Percentiles rank a stretch among this genome's conserved stretches.
phyloP scores from a whole-genome alignment of 2,113 vertebrate species.

The Hyperoodon ampullatus region DNA sequence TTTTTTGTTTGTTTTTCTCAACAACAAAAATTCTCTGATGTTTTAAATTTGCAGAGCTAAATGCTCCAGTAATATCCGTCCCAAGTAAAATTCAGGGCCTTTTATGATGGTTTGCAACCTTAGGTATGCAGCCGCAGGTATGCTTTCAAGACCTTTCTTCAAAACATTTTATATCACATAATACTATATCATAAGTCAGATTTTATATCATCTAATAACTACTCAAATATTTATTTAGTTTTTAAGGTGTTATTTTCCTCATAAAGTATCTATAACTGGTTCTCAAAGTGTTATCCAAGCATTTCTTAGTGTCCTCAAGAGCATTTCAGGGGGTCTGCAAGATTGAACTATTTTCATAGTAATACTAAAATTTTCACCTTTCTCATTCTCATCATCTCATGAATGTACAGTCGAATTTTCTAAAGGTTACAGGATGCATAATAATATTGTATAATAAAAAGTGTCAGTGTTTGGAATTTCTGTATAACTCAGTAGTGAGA shows the following conservation, averaged over 20 bases:
- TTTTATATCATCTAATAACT: neutral
- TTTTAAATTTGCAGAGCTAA: neutral
- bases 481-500: neutral
- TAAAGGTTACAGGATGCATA: neutral
- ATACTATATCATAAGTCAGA: neutral
- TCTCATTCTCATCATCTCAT: neutral
- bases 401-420: neutral
- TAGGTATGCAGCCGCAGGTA: neutral
- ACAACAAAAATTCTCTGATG: neutral
- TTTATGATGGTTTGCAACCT: neutral
- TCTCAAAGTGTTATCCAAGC: neutral
- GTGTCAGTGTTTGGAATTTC: neutral
- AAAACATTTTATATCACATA: neutral
- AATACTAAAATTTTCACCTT: neutral
- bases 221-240: constrained; percentile 41
- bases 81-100: neutral
- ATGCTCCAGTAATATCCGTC: neutral
- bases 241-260: neutral
- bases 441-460: neutral
- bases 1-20: neutral
- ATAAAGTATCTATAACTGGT: neutral
- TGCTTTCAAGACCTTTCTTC: neutral
- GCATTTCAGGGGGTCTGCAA: neutral
- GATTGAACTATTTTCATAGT: neutral
- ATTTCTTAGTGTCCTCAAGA: neutral